Evolutionary conservation across 2,888 invertebrate genomes (phyloP).

Genomic region (Amiota minor): DNA sequence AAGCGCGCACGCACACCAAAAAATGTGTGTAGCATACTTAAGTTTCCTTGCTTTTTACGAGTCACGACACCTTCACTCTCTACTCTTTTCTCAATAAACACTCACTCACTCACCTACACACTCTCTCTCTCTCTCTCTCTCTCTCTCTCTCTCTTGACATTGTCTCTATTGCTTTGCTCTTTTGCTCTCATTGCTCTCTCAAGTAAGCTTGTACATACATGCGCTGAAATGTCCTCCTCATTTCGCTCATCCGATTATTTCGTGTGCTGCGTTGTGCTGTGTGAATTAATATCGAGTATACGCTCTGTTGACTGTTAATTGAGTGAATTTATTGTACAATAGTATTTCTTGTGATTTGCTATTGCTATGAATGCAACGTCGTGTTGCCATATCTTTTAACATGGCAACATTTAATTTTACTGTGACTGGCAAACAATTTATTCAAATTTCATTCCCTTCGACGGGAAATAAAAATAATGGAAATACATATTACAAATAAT

Average conservation of each 20-base stretch:
- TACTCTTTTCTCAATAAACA: background rate
- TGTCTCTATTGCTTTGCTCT: background rate
- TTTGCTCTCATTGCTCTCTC: background rate
- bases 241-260: slow-evolving; percentile 13
- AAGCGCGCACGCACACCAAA: no score
- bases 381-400: slow-evolving; percentile 55
- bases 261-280: no score
- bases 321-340: background rate
- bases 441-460: no score
- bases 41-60: background rate
- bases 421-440: background rate
- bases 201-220: background rate
- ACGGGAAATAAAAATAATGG: no score
- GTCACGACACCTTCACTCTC: background rate
- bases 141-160: background rate
- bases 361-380: background rate
- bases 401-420: slow-evolving; percentile 8
- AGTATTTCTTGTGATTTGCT: slow-evolving; percentile 21
- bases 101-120: background rate
- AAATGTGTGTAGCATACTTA: no score
- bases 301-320: slow-evolving; percentile 42
- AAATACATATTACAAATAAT: no score
- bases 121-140: background rate
- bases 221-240: slow-evolving; percentile 1
- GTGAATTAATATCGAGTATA: slow-evolving; percentile 29